Conservation (phyloP, 2,113 vertebrate species). For the Centropristis striata region DNA sequence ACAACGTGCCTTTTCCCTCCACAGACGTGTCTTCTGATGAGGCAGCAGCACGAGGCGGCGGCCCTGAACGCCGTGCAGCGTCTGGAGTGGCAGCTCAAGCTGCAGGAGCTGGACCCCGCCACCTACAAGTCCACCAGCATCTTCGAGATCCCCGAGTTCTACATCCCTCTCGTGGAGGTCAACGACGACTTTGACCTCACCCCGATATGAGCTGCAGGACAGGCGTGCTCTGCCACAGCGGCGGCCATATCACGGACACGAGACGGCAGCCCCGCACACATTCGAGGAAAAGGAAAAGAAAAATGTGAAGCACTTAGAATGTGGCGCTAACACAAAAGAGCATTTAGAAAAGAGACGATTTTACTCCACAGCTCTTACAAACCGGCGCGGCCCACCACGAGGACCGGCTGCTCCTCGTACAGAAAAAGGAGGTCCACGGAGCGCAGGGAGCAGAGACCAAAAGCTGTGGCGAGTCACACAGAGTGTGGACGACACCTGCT, state of each 20-base stretch:
- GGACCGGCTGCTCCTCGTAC: neutral
- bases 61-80: slow-evolving; percentile 98
- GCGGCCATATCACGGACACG: neutral
- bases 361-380: slow-evolving; percentile 62
- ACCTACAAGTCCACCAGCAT: slow-evolving; percentile 98
- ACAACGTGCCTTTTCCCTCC: neutral
- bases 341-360: slow-evolving; percentile 62
- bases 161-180: slow-evolving; percentile 98
- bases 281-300: slow-evolving; percentile 20
- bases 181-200: slow-evolving; percentile 99
- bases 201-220: slow-evolving; percentile 89
- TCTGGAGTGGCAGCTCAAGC: slow-evolving; percentile 98
- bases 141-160: slow-evolving; percentile 98
- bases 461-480: slow-evolving; percentile 46
- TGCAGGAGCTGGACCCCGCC: slow-evolving; percentile 97
- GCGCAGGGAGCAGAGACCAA: slow-evolving; percentile 65
- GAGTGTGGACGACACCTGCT: no score
- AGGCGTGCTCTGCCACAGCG: slow-evolving; percentile 21
- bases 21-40: slow-evolving; percentile 98
- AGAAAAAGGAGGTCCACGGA: slow-evolving; percentile 22
- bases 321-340: slow-evolving; percentile 46
- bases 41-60: slow-evolving; percentile 98
- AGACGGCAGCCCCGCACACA: neutral
- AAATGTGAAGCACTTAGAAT: slow-evolving; percentile 81
- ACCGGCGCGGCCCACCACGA: neutral